A percentile compares a stretch with the other conserved stretches of the same genome.
Conservation (phyloP, 2,797 vertebrate genomes). For the Odontamblyopus lacepedii region DNA sequence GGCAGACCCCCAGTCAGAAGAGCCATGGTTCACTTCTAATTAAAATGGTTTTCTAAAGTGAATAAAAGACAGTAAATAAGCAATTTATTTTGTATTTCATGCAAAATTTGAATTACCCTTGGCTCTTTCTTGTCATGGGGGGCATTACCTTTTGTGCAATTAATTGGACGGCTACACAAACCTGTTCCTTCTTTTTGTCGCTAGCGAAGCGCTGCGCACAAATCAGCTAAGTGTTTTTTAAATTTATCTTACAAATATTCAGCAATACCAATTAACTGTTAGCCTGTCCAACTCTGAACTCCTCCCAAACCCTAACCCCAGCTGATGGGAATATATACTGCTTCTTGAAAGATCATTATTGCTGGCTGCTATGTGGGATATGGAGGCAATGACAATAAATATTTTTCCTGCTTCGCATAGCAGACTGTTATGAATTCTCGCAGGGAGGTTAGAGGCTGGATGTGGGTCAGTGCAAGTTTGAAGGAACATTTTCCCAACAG, state of each 20-base stretch:
- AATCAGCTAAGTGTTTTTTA: background rate
- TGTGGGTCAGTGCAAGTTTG: constrained; percentile 45
- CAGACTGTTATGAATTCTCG: constrained; percentile 31
- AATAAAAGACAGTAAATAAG: too few species aligned
- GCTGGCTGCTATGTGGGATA: constrained; percentile 15
- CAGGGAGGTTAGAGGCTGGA: constrained; percentile 41
- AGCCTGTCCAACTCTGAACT: background rate
- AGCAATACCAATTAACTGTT: constrained; percentile 18
- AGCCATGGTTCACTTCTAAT: too few species aligned
- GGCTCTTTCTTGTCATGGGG: background rate
- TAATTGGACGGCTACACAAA: background rate
- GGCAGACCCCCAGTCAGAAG: too few species aligned
- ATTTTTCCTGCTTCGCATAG: constrained; percentile 31
- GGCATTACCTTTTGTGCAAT: background rate
- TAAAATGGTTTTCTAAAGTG: too few species aligned
- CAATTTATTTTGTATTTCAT: background rate
- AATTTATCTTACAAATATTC: background rate
- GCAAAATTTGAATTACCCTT: background rate
- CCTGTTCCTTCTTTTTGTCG: background rate
- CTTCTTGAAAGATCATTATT: constrained; percentile 38
- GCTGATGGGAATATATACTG: constrained; percentile 24
- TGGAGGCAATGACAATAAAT: constrained; percentile 37
- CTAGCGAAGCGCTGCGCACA: background rate
- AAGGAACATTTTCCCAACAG: constrained; percentile 43
- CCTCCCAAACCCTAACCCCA: constrained; percentile 20